Conservation (phyloP, 1,140 invertebrate species). For the Vanessa tameamea region DNA sequence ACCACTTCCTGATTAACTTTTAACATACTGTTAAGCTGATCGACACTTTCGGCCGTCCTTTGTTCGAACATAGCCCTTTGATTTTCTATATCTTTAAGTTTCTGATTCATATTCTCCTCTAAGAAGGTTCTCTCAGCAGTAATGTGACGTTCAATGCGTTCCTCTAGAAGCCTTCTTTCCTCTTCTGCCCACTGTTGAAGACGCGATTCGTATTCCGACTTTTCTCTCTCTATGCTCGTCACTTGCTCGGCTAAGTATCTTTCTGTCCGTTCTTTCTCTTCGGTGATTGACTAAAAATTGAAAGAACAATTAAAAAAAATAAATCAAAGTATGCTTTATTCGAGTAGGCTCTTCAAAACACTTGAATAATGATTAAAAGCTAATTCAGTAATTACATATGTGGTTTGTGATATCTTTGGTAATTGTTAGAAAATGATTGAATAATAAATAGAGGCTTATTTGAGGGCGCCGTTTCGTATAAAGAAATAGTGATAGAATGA, state of each 20-base stretch:
- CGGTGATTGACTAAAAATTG: constrained; percentile 36
- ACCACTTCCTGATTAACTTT: constrained; percentile 35
- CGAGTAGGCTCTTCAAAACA: no score
- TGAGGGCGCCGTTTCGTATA: no score
- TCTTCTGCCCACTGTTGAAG: constrained; percentile 49
- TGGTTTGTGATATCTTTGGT: no score
- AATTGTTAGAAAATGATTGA: no score
- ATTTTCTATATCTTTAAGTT: constrained; percentile 41
- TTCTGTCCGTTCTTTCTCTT: constrained; percentile 46
- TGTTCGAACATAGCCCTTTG: constrained; percentile 45
- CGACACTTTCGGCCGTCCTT: constrained; percentile 33
- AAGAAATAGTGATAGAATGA: no score
- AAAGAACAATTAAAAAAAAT: neutral
- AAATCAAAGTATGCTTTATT: no score
- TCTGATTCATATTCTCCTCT: constrained; percentile 44
- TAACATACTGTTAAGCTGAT: constrained; percentile 44
- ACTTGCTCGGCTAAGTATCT: constrained; percentile 44
- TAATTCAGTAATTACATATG: no score
- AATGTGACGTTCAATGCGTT: constrained; percentile 47
- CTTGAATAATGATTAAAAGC: no score
- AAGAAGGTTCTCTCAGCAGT: constrained; percentile 41
- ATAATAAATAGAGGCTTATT: no score
- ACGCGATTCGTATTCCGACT: constrained; percentile 47
- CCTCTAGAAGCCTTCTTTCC: constrained; percentile 48
- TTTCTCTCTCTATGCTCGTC: constrained; percentile 50